These are phyloP conservation scores for Trachythela sp. DNA, from an alignment of 64 coral and sea anemone species.

Conservation along the genomic window DNA sequence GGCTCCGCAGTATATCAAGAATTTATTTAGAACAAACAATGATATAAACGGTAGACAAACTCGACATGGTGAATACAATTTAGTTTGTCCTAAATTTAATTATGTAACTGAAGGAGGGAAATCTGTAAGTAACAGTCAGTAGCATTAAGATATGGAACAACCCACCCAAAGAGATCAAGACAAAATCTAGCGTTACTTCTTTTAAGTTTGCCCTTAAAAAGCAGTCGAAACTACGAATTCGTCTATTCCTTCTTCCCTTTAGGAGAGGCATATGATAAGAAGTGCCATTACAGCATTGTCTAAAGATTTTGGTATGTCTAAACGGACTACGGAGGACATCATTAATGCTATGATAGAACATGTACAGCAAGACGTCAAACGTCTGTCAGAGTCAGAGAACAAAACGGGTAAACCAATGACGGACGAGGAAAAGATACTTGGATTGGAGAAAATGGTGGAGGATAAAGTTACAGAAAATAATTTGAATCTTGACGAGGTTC, in stretches of 20 bases:
- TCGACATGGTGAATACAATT: too few relatives aligned
- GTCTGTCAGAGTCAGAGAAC: not conserved
- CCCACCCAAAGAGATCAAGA: too few relatives aligned
- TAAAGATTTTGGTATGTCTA: not conserved
- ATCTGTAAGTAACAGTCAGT: too few relatives aligned
- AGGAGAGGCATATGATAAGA: not conserved
- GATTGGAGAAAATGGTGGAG: slow-evolving; percentile 1
- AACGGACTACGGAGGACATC: not conserved
- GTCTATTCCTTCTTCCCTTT: not conserved
- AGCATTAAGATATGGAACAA: too few relatives aligned
- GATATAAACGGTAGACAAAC: too few relatives aligned
- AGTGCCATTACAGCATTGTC: not conserved
- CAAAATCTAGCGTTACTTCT: too few relatives aligned
- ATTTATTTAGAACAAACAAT: too few relatives aligned
- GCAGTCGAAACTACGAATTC: too few relatives aligned
- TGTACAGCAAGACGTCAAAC: not conserved
- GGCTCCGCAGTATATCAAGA: too few relatives aligned
- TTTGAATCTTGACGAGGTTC: not conserved
- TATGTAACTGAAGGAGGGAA: too few relatives aligned
- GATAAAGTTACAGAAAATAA: not conserved
- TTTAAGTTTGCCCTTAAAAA: too few relatives aligned
- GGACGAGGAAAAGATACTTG: not conserved
- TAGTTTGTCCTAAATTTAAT: too few relatives aligned
- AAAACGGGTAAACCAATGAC: not conserved
- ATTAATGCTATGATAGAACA: not conserved